Evolutionary conservation across 2,888 invertebrate genomes (phyloP).

Genomic region (Eustalomyia histrio): DNA sequence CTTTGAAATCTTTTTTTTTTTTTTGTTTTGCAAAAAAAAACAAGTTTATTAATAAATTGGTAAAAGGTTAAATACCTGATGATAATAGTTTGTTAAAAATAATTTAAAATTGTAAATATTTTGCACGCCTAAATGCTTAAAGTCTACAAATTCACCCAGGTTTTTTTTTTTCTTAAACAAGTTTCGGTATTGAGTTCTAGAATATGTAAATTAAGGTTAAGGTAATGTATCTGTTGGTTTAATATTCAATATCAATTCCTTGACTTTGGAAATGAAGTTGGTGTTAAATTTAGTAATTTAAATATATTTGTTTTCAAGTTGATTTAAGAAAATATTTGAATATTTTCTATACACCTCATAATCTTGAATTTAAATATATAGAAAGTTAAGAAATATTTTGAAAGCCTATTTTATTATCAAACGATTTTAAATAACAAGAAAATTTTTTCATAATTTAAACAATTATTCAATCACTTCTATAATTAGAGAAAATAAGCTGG

Average conservation of each 20-base stretch:
- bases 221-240: neutral
- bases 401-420: no score
- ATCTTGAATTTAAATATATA: no score
- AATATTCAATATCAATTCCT: neutral
- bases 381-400: no score
- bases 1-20: neutral
- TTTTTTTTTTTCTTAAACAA: neutral
- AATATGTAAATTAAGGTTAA: neutral
- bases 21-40: neutral
- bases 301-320: no score
- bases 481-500: no score
- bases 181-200: neutral
- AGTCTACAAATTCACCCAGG: neutral
- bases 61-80: constrained; percentile 48
- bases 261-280: neutral
- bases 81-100: neutral
- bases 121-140: neutral
- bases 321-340: no score
- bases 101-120: constrained; percentile 14
- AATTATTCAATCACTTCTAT: no score
- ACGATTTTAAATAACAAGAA: no score
- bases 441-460: no score
- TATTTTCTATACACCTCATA: no score
- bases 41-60: neutral
- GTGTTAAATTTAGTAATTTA: neutral